Base-by-base conservation (phyloP, 2,888 invertebrate species). In the Phania funesta region DNA sequence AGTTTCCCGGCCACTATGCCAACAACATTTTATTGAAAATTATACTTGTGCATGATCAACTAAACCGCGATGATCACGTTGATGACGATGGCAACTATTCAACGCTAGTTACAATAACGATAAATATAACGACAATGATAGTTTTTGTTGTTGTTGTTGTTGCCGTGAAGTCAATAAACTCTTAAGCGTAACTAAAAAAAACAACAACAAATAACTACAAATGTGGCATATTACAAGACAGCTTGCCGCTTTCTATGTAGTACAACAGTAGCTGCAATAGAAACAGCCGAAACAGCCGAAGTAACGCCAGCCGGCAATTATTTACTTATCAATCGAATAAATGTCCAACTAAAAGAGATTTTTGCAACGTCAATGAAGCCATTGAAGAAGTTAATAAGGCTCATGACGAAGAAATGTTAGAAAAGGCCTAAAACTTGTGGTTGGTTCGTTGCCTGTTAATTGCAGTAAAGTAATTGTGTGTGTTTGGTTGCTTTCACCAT, bases 1-100 rank as follows among this genome's bases (percentile, higher is more conserved):
- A 84, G 87, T 87, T 88, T 88, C 85, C 86, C 87, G 88, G 89
- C 88, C 89, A 88, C 87, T 89, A 87, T 88, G 88, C 87, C 88
- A 87, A 87, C 78, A 76, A 79, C 79, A 76, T 83, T 83, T 80
- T 78, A 62, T 76, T 76, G 46, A 58, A 70, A 50, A 75, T 67
- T 76, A 41, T 48, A 41, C 29, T 74, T 29, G 60, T 44, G 22
- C 22, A 67, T 58, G 67, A 67, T 50, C 64, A 75, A 56, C 56
- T 35, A 32, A 62, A 74, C 54, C 65, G 26, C 74, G 64, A 64
- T 74, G 35, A 62, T 54, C 46, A 50, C 41, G 44, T 54, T 29
- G 50, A 35, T 20, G n/a, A 54, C 32, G 9, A 35, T 56, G 26
- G 50, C 22, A 16, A 46, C 20, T 32, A 56, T 32, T 38, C 18